These are phyloP conservation scores for Prunella himalayana DNA, from an alignment of 2,113 vertebrate species.

Conservation along the genomic window DNA sequence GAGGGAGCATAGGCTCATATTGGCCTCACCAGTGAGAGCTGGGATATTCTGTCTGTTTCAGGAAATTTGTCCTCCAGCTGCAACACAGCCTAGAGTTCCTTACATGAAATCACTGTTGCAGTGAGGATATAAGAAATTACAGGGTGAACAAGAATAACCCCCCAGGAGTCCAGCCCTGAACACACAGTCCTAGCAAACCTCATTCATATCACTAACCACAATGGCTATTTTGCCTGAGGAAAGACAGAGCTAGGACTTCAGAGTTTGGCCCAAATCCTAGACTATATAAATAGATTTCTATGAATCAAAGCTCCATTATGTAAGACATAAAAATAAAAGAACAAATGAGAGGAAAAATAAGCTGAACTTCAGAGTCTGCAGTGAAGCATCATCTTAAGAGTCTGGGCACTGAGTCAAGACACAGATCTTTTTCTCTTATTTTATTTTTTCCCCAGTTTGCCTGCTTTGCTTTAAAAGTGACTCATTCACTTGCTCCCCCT, in stretches of 20 bases:
- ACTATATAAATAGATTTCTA: constrained; percentile 58
- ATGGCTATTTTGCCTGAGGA: constrained; percentile 25
- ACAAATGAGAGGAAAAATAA: constrained; percentile 58
- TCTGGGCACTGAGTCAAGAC: constrained; percentile 60
- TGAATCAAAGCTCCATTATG: constrained; percentile 60
- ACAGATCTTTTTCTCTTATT: neutral
- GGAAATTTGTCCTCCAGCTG: neutral
- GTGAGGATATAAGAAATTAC: neutral
- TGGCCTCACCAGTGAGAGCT: neutral
- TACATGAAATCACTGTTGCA: neutral
- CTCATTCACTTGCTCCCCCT: constrained; percentile 23
- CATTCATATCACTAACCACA: constrained; percentile 27
- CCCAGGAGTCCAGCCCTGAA: neutral
- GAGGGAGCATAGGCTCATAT: neutral
- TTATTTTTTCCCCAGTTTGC: neutral
- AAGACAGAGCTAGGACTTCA: constrained; percentile 25
- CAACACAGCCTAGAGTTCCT: neutral
- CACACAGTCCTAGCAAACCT: neutral
- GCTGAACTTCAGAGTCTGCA: constrained; percentile 58
- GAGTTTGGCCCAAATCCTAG: constrained; percentile 44
- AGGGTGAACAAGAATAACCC: neutral
- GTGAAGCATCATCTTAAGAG: constrained; percentile 45
- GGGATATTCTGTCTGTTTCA: neutral
- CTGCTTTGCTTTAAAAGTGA: constrained; percentile 51
- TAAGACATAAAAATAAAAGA: constrained; percentile 61